Base-by-base conservation (phyloP, 2,797 vertebrate genomes). In the Caiman crocodilus region DNA sequence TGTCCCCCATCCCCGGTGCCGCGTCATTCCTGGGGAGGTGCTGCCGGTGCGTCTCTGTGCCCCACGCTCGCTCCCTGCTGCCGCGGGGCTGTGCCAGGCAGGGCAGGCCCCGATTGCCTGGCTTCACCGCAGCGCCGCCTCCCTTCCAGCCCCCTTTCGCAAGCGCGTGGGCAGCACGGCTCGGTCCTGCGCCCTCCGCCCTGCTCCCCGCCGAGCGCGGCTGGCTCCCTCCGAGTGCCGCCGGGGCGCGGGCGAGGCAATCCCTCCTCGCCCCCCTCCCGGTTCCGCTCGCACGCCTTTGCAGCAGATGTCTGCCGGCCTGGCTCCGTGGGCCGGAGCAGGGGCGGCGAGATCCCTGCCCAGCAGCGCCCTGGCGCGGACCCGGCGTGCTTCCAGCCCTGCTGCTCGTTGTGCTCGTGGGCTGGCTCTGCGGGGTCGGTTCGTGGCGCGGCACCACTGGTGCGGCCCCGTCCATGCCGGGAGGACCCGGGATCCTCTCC, bases 341-440 rank as follows among this genome's bases (percentile, higher is more conserved):
- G 50, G 50, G 20, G 30, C 3, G 4, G 50, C 76, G 35, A 50
- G 11, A 50, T 8, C 0, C 14, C 28, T 77, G 26, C 42, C 10
- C 7, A 0, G 1, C 32, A 28, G 67, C 57, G 10, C 20, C 4
- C 57, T 6, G 0, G 0, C 7, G 1, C 1, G 2, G 26, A 55
- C 82, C 30, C 74, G 67, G 83, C 3, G 10, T 5, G 65, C 42
- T 50, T 50, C 42, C 42, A 10, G 42, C 42, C 42, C 42, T 50
- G 42, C 42, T 50, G 42, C 42, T 50, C 10, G 42, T 50, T 9
- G 10, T 50, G 42, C 42, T 50, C 42, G 9, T 50, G 42, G 42
- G 42, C 42, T 50, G 42, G 42, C 42, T 50, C 42, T 50, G 42
- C 42, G 42, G 42, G 42, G 42, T 50, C 42, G 10, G 42, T 10